These are phyloP conservation scores for Indicator indicator DNA, from an alignment of 2,113 vertebrate species.

Conservation along the genomic window DNA sequence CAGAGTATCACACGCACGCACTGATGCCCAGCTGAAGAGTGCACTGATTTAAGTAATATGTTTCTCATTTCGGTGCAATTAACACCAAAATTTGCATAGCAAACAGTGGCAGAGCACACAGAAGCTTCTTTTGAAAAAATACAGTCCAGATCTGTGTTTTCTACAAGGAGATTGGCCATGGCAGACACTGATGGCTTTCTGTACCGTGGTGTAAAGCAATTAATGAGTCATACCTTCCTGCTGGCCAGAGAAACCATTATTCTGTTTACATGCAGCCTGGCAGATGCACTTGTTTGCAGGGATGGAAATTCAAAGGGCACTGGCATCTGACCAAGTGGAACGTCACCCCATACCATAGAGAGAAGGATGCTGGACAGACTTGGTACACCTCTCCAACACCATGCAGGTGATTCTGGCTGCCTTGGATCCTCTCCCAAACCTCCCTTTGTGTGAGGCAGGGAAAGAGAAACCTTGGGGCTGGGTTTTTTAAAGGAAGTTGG, in stretches of 20 bases:
- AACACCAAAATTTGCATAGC: slow-evolving; percentile 75
- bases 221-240: slow-evolving; percentile 60
- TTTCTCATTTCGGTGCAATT: slow-evolving; percentile 76
- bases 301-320: slow-evolving; percentile 53
- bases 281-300: slow-evolving; percentile 62
- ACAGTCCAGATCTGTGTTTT: not conserved
- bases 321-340: not conserved
- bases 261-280: slow-evolving; percentile 30
- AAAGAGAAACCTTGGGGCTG: slow-evolving; percentile 26
- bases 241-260: slow-evolving; percentile 45
- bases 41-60: slow-evolving; percentile 77
- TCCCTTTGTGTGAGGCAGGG: not conserved
- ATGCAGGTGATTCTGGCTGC: not conserved
- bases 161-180: not conserved
- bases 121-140: slow-evolving; percentile 36
- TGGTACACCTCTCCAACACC: not conserved
- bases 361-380: not conserved
- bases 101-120: slow-evolving; percentile 48
- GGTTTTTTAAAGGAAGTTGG: slow-evolving; percentile 5
- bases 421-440: not conserved
- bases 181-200: slow-evolving; percentile 31
- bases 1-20: slow-evolving; percentile 47
- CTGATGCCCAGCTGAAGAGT: slow-evolving; percentile 69
- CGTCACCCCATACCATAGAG: fast-evolving
- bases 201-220: slow-evolving; percentile 45